Percentiles rank a stretch among this genome's conserved stretches.
Evolutionary conservation across 2,888 invertebrate species (phyloP).

Genomic region (Eudiplozoon nipponicum): DNA sequence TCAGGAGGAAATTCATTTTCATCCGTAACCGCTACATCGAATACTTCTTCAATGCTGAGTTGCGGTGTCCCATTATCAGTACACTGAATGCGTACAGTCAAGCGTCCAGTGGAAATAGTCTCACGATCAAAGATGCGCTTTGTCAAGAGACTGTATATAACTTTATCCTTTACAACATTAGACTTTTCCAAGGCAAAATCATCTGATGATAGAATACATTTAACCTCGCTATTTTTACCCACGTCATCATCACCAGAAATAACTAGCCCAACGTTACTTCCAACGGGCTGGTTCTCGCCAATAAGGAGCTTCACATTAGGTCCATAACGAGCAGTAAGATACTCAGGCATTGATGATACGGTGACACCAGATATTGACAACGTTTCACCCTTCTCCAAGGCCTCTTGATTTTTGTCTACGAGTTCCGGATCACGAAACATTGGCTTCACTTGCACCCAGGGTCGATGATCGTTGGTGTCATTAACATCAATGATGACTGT

Average conservation of each 20-base stretch:
- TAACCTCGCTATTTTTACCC: conserved; percentile 8
- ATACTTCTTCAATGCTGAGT: not conserved
- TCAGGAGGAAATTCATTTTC: conserved; percentile 9
- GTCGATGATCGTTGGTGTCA: conserved; percentile 10
- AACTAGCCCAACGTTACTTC: conserved; percentile 6
- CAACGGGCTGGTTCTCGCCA: conserved; percentile 8
- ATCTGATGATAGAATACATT: not conserved
- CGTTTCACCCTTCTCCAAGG: too few species aligned
- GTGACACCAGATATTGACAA: not conserved
- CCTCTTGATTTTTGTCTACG: too few species aligned
- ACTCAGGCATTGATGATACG: too few species aligned
- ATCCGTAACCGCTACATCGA: conserved; percentile 9
- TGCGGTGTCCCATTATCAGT: conserved; percentile 7
- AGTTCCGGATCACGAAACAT: not conserved
- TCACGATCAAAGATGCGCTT: conserved; percentile 11
- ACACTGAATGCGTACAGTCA: conserved; percentile 3
- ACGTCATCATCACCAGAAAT: conserved; percentile 8
- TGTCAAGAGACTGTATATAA: conserved; percentile 11
- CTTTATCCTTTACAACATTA: conserved; percentile 7
- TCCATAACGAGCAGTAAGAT: too few species aligned
- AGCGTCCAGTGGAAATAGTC: not conserved
- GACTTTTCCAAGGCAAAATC: conserved; percentile 10
- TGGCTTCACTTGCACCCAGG: conserved; percentile 7
- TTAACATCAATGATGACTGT: conserved; percentile 6
- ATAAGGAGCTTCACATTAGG: too few species aligned